Conservation (phyloP, 2,888 invertebrate genomes). For the Xylota sylvarum region DNA sequence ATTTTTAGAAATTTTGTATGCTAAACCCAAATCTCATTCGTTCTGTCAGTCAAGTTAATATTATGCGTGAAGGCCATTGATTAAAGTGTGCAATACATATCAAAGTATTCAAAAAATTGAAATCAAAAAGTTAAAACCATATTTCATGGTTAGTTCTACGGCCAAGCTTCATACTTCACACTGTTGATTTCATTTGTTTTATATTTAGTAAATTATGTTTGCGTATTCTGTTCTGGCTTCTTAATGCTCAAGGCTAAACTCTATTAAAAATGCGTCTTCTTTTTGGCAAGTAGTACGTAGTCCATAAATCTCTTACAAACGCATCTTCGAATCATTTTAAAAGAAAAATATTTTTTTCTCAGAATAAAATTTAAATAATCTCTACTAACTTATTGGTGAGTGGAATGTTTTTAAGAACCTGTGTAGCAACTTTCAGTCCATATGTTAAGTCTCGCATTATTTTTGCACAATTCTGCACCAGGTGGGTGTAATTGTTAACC, state of each 20-base stretch:
- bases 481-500: neutral
- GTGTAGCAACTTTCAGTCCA: constrained; percentile 58
- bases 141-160: no score
- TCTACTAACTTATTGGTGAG: constrained; percentile 30
- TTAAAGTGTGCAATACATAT: no score
- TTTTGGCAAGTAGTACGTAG: neutral
- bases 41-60: no score
- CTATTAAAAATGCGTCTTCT: neutral
- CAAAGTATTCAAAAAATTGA: no score
- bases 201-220: no score
- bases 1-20: no score
- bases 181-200: no score
- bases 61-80: no score
- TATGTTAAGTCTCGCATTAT: constrained; percentile 53
- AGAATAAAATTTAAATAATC: constrained; percentile 66
- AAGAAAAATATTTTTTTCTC: constrained; percentile 2
- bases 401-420: constrained; percentile 13
- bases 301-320: neutral
- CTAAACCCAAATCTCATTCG: no score
- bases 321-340: neutral
- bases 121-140: no score
- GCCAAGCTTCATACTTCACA: no score
- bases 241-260: neutral
- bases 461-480: constrained; percentile 47
- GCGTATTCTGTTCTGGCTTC: no score